Base-by-base conservation (phyloP, 2,113 vertebrate genomes). In the Lophius piscatorius region DNA sequence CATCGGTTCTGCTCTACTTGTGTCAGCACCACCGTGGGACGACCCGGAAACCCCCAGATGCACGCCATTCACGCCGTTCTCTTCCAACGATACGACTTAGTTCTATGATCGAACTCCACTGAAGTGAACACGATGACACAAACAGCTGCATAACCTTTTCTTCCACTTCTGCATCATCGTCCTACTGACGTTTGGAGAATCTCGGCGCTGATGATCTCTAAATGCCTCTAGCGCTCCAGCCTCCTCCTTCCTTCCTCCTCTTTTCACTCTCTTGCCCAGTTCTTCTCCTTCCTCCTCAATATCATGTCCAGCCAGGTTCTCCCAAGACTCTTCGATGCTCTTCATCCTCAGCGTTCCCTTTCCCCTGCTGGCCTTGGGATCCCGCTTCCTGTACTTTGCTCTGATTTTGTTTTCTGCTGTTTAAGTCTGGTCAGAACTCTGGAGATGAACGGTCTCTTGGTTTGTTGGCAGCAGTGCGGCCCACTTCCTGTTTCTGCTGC, bases 311-410 rank as follows among this genome's bases (percentile, higher is more conserved):
- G 94, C 90, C 70, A 98, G 87, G 69, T 93, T 93, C 86, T 99
- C 97, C 97, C 96, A 99, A 39, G 94, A 95, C 68, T 98, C 97
- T 68, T 98, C 96, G 1, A 93, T n/a, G 92, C 69, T 94, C 93
- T 5, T 92, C 77, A 2, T 74, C 90, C 3, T 47, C 64, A n/a
- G n/a, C 5, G 46, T 54, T 18, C 59, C 44, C 1, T n/a, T n/a
- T n/a, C n/a, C 42, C n/a, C 40, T 26, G 5, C 66, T 64, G 22
- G 76, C 81, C 9, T 29, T 21, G 39, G 12, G 58, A 52, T n/a
- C 40, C 57, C 5, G 38, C n/a, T 18, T 48, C 29, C 2, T 38
- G 57, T 4, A 0, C 28, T 20, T 61, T 54, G 45, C 24, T 48
- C 51, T 89, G 90, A 16, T 65, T 91, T 45, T 97, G 94, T n/a